Evolutionary conservation across 2,888 invertebrate species (phyloP), one percentile per base, ranked within the genome.

Genomic region (Gastracanthus pulcherrimus): DNA sequence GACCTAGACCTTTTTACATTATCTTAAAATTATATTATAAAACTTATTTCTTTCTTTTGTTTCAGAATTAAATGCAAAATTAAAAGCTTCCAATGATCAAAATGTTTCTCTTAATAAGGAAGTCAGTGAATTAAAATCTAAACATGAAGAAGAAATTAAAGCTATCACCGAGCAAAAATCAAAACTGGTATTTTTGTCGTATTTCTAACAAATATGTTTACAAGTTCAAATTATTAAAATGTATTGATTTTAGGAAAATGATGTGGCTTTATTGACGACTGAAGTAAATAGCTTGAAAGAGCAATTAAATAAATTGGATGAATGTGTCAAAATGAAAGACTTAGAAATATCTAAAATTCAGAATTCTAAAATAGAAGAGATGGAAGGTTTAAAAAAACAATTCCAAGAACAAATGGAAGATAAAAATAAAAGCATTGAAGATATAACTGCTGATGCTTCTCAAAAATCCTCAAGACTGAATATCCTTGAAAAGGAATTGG

Each of bases 241-340:
- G 64, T 2, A 58, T 36, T 26, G 9, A 11, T 72, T 38, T 51
- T 75, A 90, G 90, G 89, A 91, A 80, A 86, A 86, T 74, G 86
- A 89, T 86, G 92, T 95, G 74, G 90, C 93, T 77, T 92, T 92
- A 85, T 88, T 95, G 51, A 94, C 93, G 58, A 93, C 92, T n/a
- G 93, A 94, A 83, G 92, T 94, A 0, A 93, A 93, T 19, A 93
- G 94, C 86, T 94, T 94, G 3, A 94, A 93, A 85, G 93, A 93
- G 80, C 93, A 95, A 86, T 92, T 94, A 70, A 91, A 92, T 78
- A 93, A 93, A 84, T 89, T 94, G 45, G 93, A 93, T 3, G 93
- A 93, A 83, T 93, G 94, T 84, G 89, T 94, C 0, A 93, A 93
- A 85, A 92, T 92, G 23, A 93, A 94, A 60, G 94, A 94, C 87